Evolutionary conservation across 2,113 vertebrate genomes (phyloP).

Genomic region (Chloropsis cyanopogon): DNA sequence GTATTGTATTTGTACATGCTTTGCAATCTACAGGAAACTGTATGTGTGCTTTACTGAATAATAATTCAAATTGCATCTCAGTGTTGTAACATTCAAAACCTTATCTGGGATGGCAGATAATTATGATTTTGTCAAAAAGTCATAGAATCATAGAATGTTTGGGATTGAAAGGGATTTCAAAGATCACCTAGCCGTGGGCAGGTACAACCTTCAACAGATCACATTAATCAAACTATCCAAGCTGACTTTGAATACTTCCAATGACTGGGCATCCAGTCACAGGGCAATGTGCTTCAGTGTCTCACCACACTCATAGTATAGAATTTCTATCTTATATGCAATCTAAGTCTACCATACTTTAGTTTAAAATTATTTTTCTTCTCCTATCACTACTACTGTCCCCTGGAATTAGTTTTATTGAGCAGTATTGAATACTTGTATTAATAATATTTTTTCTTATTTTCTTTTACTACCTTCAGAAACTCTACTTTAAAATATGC

Average conservation of each 20-base stretch:
- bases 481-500: background rate
- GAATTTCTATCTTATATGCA: background rate
- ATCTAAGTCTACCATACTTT: background rate
- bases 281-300: background rate
- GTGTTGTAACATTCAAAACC: background rate
- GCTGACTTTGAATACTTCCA: background rate
- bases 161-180: background rate
- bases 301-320: background rate
- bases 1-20: background rate
- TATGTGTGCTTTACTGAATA: background rate
- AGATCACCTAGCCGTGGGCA: background rate
- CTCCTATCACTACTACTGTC: background rate
- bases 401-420: background rate
- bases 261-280: accelerated
- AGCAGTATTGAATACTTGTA: background rate
- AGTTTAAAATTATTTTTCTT: background rate
- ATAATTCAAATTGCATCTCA: background rate
- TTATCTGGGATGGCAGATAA: background rate
- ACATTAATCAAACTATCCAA: background rate
- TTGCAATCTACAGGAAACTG: background rate
- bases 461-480: background rate
- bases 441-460: background rate
- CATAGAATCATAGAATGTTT: background rate
- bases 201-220: background rate
- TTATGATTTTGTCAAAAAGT: background rate